Percentiles rank a stretch among this genome's conserved stretches.
Evolutionary conservation across 2,888 invertebrate species (phyloP).

Genomic region (Drosophila differens): DNA sequence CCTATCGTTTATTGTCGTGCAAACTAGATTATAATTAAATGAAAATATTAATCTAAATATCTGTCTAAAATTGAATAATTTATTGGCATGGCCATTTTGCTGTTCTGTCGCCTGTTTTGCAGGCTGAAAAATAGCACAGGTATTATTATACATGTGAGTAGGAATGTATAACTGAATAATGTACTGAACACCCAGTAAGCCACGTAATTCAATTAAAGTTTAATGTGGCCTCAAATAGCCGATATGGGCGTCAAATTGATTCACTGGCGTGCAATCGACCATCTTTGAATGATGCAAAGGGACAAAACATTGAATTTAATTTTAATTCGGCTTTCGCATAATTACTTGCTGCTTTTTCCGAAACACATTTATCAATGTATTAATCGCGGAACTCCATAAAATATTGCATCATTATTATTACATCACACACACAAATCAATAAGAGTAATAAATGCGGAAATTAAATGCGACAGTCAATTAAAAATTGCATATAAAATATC

Average conservation of each 20-base stretch:
- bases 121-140: conserved; percentile 13
- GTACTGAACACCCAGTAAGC: conserved; percentile 21
- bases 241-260: conserved; percentile 47
- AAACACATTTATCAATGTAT: conserved; percentile 54
- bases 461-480: conserved; percentile 63
- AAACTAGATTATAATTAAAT: not conserved
- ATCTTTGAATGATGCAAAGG: conserved; percentile 10
- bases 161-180: conserved; percentile 11
- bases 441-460: conserved; percentile 45
- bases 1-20: not conserved
- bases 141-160: not conserved
- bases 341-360: conserved; percentile 44
- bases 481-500: conserved; percentile 40
- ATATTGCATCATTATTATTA: conserved; percentile 19
- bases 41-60: not conserved
- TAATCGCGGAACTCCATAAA: conserved; percentile 34
- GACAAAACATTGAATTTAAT: conserved; percentile 50
- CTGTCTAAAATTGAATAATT: not conserved
- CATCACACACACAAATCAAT: conserved; percentile 14
- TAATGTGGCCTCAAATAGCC: conserved; percentile 52
- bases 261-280: conserved; percentile 16
- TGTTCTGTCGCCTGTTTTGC: not conserved
- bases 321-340: conserved; percentile 49
- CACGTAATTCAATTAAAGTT: conserved; percentile 64
- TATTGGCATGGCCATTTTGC: not conserved